Evolutionary conservation across 2,888 invertebrate species (phyloP).

Genomic region (Napeogenes inachia): DNA sequence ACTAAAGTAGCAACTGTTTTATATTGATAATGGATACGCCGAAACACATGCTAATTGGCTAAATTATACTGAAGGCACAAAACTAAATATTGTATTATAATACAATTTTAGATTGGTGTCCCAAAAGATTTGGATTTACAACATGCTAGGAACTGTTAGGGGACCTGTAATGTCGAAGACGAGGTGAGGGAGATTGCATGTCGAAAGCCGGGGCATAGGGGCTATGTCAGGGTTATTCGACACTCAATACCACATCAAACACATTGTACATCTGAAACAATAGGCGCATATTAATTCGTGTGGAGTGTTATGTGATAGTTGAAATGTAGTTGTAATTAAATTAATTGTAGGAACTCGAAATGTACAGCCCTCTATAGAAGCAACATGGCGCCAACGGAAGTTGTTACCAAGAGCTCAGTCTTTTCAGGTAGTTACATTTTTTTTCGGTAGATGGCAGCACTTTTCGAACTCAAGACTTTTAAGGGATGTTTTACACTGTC

Average conservation of each 20-base stretch:
- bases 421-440: constrained; percentile 10
- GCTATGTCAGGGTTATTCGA: constrained; percentile 65
- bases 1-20: background rate
- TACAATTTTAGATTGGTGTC: background rate
- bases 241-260: constrained; percentile 75
- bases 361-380: constrained; percentile 8
- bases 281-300: constrained; percentile 34
- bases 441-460: constrained; percentile 20
- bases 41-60: constrained; percentile 1
- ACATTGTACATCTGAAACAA: constrained; percentile 76
- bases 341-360: background rate
- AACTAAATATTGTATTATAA: background rate
- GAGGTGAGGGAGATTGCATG: constrained; percentile 83
- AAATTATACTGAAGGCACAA: constrained; percentile 1
- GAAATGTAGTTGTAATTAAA: background rate
- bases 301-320: constrained; percentile 7
- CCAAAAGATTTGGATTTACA: background rate
- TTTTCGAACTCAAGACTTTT: background rate
- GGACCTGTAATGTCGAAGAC: constrained; percentile 90
- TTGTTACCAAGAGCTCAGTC: constrained; percentile 7
- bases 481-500: constrained; percentile 7
- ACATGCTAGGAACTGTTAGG: constrained; percentile 57
- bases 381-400: constrained; percentile 15
- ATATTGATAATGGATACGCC: background rate
- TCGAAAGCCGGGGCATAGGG: constrained; percentile 81